phyloP scores from a whole-genome alignment of 2,888 invertebrate genomes.

The Pheosia gnoma region DNA sequence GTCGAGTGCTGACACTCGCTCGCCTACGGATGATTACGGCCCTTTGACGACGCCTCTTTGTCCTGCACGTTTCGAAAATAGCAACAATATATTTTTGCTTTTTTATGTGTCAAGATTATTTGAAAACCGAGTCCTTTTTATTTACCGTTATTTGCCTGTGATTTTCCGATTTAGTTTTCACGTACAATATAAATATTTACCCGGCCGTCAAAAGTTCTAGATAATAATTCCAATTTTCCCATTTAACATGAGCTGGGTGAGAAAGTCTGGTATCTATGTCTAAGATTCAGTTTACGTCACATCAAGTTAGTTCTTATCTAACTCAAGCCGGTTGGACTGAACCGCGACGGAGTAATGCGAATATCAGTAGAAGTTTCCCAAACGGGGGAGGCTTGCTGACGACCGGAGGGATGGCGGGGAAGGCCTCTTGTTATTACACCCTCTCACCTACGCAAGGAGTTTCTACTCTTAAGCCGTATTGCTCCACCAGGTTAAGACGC shows the following conservation, averaged over 20 bases:
- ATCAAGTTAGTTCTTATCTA: slow-evolving; percentile 67
- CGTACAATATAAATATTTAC: slow-evolving; percentile 37
- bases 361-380: slow-evolving; percentile 73
- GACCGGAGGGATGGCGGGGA: slow-evolving; percentile 44
- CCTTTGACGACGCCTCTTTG: slow-evolving; percentile 75
- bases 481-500: slow-evolving; percentile 80
- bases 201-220: slow-evolving; percentile 33
- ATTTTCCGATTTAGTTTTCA: too few relatives aligned
- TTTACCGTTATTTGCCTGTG: too few relatives aligned
- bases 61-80: slow-evolving; percentile 60
- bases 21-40: slow-evolving; percentile 77
- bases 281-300: slow-evolving; percentile 63
- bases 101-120: too few relatives aligned
- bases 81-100: slow-evolving; percentile 57
- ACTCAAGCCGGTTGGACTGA: slow-evolving; percentile 71
- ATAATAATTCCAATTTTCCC: slow-evolving; percentile 31
- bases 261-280: slow-evolving; percentile 43
- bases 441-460: slow-evolving; percentile 80
- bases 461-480: slow-evolving; percentile 68
- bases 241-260: slow-evolving; percentile 46
- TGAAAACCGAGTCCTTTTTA: too few relatives aligned
- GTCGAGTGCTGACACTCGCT: slow-evolving; percentile 78
- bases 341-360: slow-evolving; percentile 73
- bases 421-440: slow-evolving; percentile 80
- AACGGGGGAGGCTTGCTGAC: slow-evolving; percentile 58